Base-by-base conservation (phyloP, 2,888 invertebrate species). In the Lissocephala sabroskyi region DNA sequence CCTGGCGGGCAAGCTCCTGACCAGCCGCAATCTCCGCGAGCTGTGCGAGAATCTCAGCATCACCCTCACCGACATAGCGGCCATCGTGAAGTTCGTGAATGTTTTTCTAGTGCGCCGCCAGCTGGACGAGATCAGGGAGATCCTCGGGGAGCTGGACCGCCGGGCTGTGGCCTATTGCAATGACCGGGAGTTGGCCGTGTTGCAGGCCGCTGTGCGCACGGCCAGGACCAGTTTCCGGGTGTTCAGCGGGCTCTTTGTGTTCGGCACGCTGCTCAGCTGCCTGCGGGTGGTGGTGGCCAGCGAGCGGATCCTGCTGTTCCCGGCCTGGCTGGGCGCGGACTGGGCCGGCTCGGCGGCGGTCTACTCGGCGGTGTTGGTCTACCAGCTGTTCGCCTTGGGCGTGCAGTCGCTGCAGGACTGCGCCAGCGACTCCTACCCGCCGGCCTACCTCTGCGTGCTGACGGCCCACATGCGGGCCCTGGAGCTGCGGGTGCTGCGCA, bases 361-460 rank as follows among this genome's bases (percentile, higher is more conserved):
- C 2, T 82, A 70, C 52, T 3, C 17, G 0, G 10, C 61, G 3
- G 73, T 67, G 5, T 65, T 56, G 41, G 11, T 35, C 0, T 82
- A 83, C 52, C 82, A 82, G 49, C 36, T 79, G 10, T 58, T 80
- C 19, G 81, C 70, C 0, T 26, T 82, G 9, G 43, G 62, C 9
- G 59, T 82, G 0, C 83, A 82, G 47, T 79, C 80, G 0, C 14
- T 80, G 19, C 81, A 82, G 56, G 64, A 81, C 49, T 79, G 74
- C 7, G 80, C 76, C n/a, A 80, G 63, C 44, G 82, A 83, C 47
- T 82, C 84, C 0, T 83, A 82, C 59, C 83, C 81, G 13, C 75
- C 81, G 0, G 77, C 81, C 0, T 81, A 75, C 55, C 53, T 82
- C 9, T 70, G 75, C 47, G 54, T 80, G 7, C 62, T 82, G 2